Conservation (phyloP, 2,888 invertebrate genomes). For the Temnothorax rugatulus region DNA sequence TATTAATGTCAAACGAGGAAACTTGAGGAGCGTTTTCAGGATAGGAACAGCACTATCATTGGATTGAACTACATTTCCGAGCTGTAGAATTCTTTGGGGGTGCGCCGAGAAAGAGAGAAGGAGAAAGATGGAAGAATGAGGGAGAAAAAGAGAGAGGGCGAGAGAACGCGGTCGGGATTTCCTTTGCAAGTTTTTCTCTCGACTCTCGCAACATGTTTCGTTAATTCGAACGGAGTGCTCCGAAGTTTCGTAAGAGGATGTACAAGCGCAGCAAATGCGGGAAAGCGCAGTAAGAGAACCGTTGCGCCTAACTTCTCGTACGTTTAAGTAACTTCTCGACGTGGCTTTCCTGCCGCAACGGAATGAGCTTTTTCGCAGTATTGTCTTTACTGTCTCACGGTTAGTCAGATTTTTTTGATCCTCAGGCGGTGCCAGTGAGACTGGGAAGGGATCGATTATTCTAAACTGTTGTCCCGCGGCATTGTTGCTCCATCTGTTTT, state of each 20-base stretch:
- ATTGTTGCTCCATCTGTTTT: conserved; percentile 31
- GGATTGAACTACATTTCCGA: conserved; percentile 51
- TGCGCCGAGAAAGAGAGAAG: conserved; percentile 14
- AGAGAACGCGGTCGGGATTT: conserved; percentile 61
- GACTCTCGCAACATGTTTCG: conserved; percentile 66
- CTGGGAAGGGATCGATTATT: conserved; percentile 31
- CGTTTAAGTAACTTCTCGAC: conserved; percentile 70
- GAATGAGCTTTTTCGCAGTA: conserved; percentile 40
- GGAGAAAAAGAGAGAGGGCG: neutral
- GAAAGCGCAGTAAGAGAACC: conserved; percentile 41
- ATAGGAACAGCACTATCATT: conserved; percentile 44
- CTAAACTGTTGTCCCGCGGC: conserved; percentile 29
- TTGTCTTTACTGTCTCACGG: conserved; percentile 48
- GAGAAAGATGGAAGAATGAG: conserved; percentile 4
- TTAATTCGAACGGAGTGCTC: conserved; percentile 76
- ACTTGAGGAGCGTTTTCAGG: conserved; percentile 48
- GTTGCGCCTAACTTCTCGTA: conserved; percentile 71
- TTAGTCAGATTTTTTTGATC: conserved; percentile 43
- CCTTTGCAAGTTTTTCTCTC: conserved; percentile 68
- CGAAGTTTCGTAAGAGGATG: conserved; percentile 73
- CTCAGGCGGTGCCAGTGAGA: neutral
- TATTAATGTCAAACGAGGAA: conserved; percentile 45
- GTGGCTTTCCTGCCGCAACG: conserved; percentile 23
- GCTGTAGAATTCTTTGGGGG: conserved; percentile 45
- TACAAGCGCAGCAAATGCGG: conserved; percentile 65